These are phyloP conservation scores for Sitophilus oryzae DNA, from an alignment of 1,140 invertebrate genomes.

Conservation along the genomic window DNA sequence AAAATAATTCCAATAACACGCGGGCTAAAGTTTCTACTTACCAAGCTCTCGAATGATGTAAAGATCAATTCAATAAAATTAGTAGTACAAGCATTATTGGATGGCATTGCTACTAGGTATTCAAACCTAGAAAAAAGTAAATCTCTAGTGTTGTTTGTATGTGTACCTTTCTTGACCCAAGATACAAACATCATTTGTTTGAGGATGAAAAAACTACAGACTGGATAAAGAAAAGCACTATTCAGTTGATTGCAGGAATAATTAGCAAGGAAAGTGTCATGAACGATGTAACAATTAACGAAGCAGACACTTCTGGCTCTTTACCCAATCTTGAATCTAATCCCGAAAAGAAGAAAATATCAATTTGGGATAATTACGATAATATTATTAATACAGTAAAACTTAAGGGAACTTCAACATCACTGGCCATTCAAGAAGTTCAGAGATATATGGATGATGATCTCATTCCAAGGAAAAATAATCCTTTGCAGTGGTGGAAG, in stretches of 20 bases:
- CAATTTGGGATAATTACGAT: too few relatives aligned
- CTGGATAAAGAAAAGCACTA: conserved; percentile 17
- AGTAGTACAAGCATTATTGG: conserved; percentile 7
- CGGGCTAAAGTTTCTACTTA: conserved; percentile 8
- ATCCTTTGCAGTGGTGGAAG: conserved; percentile 6
- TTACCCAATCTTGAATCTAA: too few relatives aligned
- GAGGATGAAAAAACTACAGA: conserved; percentile 12
- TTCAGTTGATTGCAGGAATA: conserved; percentile 14
- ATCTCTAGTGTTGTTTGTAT: conserved; percentile 22
- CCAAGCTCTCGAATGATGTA: background rate
- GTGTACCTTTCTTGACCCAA: conserved; percentile 32
- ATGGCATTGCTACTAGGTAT: conserved; percentile 13
- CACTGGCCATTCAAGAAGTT: conserved; percentile 1
- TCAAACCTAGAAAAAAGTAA: conserved; percentile 21
- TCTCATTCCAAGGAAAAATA: background rate
- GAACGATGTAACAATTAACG: too few relatives aligned
- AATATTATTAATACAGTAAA: too few relatives aligned
- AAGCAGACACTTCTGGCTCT: too few relatives aligned
- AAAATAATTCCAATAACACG: conserved; percentile 26
- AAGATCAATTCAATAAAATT: background rate
- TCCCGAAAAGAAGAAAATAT: conserved; percentile 5
- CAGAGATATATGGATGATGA: background rate
- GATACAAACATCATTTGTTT: conserved; percentile 22
- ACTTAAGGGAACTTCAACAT: background rate
- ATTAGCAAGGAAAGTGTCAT: conserved; percentile 16